Base-by-base conservation (phyloP, 1,140 invertebrate genomes). In the Heliconius hewitsoni region DNA sequence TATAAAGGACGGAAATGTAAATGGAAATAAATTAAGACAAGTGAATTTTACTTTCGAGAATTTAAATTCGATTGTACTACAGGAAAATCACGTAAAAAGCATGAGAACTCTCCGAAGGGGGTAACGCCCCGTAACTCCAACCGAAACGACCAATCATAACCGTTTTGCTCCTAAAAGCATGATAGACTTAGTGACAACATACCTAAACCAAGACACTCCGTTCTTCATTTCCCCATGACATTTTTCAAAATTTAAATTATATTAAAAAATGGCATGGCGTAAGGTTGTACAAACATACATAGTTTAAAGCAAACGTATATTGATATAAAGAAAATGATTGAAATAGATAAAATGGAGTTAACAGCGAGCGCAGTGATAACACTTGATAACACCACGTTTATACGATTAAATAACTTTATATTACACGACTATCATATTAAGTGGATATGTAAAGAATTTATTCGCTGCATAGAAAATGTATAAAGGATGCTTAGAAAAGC, bases 261-360 rank as follows among this genome's bases (percentile, higher is more conserved):
- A 55, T 55, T 55, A n/a, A 19, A 23, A 18, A 55, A 18, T 46
- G 11, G 52, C 18, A 66, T 4, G 0, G 3, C 2, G 27, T 66
- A 66, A 66, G 3, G 27, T 66, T 13, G 13, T 30, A 66, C 3
- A 66, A 66, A 66, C 16, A 27, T n/a, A 13, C 23, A 23, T 60
- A n/a, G 3, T 11, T 27, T 8, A 37, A 60, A 2, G 23, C 57
- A 60, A 60, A 23, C 11, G 23, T 66, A 30, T 66, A 66, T 66
- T 66, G 9, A 66, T 30, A 66, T 16, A 30, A 30, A 66, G 60
- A 66, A 66, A 66, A 66, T 66, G 60, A 66, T 66, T 66, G 11
- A 66, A 66, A 30, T 23, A 66, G 60, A 66, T 66, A 66, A 60
- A 66, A 16, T 66, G 60, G 11, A 30, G 60, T 66, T 30, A 66